These are phyloP conservation scores for Lamellibrachia luymesi DNA, from an alignment of 1,140 invertebrate genomes.

Conservation along the genomic window DNA sequence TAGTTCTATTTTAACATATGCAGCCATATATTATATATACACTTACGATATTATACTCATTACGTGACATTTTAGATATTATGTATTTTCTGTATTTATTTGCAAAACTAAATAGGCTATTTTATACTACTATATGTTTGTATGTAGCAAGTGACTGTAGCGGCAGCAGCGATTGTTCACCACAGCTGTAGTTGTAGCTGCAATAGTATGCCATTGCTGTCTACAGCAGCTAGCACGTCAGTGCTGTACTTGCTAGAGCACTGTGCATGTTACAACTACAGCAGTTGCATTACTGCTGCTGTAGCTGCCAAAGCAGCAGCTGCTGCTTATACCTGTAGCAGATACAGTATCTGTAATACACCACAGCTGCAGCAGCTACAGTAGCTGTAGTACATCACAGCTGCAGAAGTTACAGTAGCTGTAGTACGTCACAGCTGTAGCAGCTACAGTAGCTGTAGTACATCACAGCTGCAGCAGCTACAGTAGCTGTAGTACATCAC, in stretches of 20 bases:
- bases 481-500: background rate
- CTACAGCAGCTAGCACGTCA: too few relatives aligned
- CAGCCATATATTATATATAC: background rate
- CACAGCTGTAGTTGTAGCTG: too few relatives aligned
- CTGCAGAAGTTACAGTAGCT: background rate
- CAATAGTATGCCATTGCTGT: too few relatives aligned
- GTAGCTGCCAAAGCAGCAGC: too few relatives aligned
- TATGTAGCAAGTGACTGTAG: background rate
- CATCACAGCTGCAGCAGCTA: background rate
- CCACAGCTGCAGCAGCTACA: background rate
- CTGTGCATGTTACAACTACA: too few relatives aligned
- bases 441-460: background rate
- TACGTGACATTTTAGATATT: background rate
- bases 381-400: background rate
- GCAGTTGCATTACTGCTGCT: too few relatives aligned
- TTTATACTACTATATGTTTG: slow-evolving; percentile 2
- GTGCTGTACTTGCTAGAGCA: too few relatives aligned
- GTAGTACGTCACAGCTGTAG: background rate
- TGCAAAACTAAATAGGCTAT: slow-evolving; percentile 1
- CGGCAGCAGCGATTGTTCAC: background rate
- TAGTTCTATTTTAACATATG: background rate
- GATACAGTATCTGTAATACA: background rate
- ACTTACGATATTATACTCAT: background rate
- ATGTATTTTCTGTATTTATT: slow-evolving; percentile 6
- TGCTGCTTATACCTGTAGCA: too few relatives aligned